phyloP scores from a whole-genome alignment of 2,888 invertebrate genomes.

The Vandiemenella viatica region DNA sequence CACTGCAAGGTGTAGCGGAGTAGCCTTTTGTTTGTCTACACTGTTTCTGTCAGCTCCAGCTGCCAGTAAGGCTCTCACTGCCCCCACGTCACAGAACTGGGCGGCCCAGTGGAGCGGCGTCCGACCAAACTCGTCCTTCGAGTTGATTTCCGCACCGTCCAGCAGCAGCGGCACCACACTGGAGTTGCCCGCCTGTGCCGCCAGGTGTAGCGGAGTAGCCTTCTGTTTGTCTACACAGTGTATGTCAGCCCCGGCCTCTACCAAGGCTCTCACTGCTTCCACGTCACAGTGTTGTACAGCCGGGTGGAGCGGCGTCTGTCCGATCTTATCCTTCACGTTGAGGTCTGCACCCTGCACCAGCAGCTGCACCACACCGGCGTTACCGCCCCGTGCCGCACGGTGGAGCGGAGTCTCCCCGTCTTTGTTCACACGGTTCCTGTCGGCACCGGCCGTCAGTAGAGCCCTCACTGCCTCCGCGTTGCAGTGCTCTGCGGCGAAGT shows the following conservation, averaged over 20 bases:
- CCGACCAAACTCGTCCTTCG: background rate
- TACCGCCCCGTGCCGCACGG: background rate
- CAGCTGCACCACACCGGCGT: background rate
- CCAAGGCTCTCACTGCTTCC: background rate
- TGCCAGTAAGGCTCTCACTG: background rate
- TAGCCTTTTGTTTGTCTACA: background rate
- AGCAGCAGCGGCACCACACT: background rate
- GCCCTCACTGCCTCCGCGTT: background rate
- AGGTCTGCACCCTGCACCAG: background rate
- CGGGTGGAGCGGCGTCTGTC: background rate
- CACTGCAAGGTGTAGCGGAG: background rate
- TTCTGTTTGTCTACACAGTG: background rate
- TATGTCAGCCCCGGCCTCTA: background rate
- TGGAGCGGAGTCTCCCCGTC: background rate
- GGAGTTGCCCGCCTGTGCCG: background rate
- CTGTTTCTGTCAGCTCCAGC: background rate
- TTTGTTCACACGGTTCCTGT: background rate
- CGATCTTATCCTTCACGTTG: background rate
- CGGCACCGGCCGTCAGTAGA: background rate
- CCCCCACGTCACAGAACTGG: background rate
- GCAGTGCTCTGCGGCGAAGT: background rate
- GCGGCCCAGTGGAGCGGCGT: background rate
- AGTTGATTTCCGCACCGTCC: background rate
- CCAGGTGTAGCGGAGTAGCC: background rate
- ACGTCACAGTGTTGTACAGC: background rate